These are phyloP conservation scores for Liopterus haemorrhoidalis DNA, from an alignment of 2,888 invertebrate genomes.

Conservation along the genomic window DNA sequence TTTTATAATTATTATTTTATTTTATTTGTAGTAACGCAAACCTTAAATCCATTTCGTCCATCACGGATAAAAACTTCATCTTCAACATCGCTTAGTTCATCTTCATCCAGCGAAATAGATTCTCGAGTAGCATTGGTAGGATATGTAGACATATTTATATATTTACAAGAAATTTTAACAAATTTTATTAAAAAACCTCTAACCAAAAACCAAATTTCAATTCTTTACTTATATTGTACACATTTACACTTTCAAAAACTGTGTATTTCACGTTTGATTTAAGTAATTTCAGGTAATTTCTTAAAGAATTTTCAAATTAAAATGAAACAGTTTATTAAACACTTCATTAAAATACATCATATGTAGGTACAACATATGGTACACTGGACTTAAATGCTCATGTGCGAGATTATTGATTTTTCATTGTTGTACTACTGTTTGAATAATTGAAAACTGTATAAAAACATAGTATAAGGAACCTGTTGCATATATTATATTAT, in stretches of 20 bases:
- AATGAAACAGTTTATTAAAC: slow-evolving; percentile 17
- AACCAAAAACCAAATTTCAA: no score
- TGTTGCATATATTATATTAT: slow-evolving; percentile 8
- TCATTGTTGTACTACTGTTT: not conserved
- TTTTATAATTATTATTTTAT: slow-evolving; percentile 6
- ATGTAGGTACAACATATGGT: slow-evolving; percentile 21
- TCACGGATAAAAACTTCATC: slow-evolving; percentile 73
- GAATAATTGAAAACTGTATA: no score
- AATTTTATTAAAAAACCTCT: no score
- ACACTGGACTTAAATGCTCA: slow-evolving; percentile 29
- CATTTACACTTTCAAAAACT: no score
- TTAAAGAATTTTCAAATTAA: no score
- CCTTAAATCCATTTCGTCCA: slow-evolving; percentile 59
- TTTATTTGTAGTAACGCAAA: slow-evolving; percentile 31
- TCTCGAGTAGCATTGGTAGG: slow-evolving; percentile 59
- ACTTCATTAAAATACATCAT: slow-evolving; percentile 18
- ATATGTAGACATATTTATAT: slow-evolving; percentile 50
- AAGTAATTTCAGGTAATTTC: no score
- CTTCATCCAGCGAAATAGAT: slow-evolving; percentile 59
- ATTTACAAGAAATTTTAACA: slow-evolving; percentile 7
- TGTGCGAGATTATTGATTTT: slow-evolving; percentile 36
- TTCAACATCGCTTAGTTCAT: slow-evolving; percentile 67
- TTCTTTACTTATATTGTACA: slow-evolving; percentile 3
- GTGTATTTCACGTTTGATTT: no score
- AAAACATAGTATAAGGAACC: not conserved